A percentile compares a stretch with the other conserved stretches of the same genome.
These are phyloP conservation scores for Eristalis intricaria DNA, from an alignment of 2,888 invertebrate genomes.

Conservation along the genomic window DNA sequence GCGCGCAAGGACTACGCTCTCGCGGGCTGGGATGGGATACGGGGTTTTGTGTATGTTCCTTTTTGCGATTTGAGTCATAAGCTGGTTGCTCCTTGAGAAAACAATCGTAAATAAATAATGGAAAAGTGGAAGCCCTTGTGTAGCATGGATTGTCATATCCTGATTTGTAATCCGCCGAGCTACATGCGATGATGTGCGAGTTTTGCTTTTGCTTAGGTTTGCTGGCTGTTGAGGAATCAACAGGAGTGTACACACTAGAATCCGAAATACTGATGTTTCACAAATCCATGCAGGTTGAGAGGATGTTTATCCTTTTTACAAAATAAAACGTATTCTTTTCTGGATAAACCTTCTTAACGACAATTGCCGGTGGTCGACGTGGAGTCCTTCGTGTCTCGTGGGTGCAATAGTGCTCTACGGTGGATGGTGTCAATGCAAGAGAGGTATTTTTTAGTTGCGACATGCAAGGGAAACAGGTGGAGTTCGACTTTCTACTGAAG, in stretches of 20 bases:
- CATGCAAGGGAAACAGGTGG: too few species aligned
- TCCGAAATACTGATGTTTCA: background rate
- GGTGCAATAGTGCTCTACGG: background rate
- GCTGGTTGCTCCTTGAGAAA: slow-evolving; percentile 67
- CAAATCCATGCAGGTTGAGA: background rate
- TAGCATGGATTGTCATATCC: slow-evolving; percentile 41
- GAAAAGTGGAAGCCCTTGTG: slow-evolving; percentile 33
- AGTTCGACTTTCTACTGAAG: too few species aligned
- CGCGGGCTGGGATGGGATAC: background rate
- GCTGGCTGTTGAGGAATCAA: slow-evolving; percentile 40
- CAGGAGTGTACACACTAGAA: slow-evolving; percentile 27
- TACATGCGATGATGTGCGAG: slow-evolving; percentile 16
- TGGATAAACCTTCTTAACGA: background rate
- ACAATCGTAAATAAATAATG: slow-evolving; percentile 69
- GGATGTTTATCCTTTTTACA: background rate
- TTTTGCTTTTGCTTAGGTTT: slow-evolving; percentile 2
- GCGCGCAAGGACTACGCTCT: background rate
- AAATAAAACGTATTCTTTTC: background rate
- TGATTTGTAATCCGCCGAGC: slow-evolving; percentile 57
- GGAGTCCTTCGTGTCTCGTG: background rate
- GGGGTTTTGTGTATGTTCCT: background rate
- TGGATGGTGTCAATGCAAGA: too few species aligned
- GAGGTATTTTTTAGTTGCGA: too few species aligned
- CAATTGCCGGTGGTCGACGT: background rate
- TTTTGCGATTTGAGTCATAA: slow-evolving; percentile 57